Percentiles rank a stretch among this genome's conserved stretches.
These are phyloP conservation scores for Drosophila cardini DNA, from an alignment of 1,140 invertebrate species.

Conservation along the genomic window DNA sequence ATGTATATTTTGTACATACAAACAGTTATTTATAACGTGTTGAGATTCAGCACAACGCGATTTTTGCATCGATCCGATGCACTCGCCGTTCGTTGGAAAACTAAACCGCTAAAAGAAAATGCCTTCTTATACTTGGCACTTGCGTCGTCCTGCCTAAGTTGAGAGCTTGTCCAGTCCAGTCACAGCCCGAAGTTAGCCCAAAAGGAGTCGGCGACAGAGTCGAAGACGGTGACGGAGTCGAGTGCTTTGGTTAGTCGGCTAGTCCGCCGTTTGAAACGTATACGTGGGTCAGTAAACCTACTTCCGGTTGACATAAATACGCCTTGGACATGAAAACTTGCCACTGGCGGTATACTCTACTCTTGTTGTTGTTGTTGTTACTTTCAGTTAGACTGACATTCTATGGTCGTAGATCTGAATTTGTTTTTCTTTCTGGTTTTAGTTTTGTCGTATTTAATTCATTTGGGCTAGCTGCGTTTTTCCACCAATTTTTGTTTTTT, in stretches of 20 bases:
- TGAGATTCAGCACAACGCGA: conserved; percentile 57
- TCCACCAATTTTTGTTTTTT: background rate
- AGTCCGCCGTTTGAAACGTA: conserved; percentile 61
- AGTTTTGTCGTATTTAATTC: conserved; percentile 26
- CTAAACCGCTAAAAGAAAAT: conserved; percentile 75
- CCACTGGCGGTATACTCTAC: conserved; percentile 67
- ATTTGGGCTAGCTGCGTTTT: conserved; percentile 18
- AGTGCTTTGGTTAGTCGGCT: conserved; percentile 28
- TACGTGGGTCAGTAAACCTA: conserved; percentile 85
- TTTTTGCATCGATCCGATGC: conserved; percentile 83
- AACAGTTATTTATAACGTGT: conserved; percentile 46
- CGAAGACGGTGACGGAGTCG: conserved; percentile 34
- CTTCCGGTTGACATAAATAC: conserved; percentile 85
- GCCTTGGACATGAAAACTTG: conserved; percentile 85
- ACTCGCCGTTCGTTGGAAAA: conserved; percentile 81
- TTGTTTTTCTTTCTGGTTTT: conserved; percentile 15
- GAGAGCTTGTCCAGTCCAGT: conserved; percentile 5
- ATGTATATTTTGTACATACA: conserved; percentile 28
- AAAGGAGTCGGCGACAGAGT: conserved; percentile 7
- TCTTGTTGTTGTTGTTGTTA: conserved; percentile 49
- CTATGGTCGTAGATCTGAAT: conserved; percentile 47
- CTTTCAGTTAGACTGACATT: conserved; percentile 47
- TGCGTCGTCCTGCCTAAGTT: conserved; percentile 20
- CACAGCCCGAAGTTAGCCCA: conserved; percentile 23
- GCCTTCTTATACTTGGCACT: conserved; percentile 66